Evolutionary conservation across 2,113 vertebrate species (phyloP), one percentile per base, ranked within the genome.

Genomic region (Enhydra lutris): DNA sequence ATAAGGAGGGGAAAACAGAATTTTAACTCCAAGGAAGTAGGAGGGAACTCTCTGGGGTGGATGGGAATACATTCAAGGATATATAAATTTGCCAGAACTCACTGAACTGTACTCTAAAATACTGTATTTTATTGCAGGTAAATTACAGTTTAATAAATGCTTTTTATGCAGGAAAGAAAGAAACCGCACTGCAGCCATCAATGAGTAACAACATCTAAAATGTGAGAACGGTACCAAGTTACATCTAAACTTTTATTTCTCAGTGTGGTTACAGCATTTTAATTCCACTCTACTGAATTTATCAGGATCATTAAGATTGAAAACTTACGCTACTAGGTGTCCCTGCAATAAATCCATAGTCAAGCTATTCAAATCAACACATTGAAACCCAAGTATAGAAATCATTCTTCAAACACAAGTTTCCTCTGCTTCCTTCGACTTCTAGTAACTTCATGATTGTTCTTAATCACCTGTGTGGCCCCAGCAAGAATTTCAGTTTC

Each of bases 281-380:
- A 73, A 94, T 31, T 96, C 86, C 29, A 71, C 74, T 95, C 55
- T 67, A 39, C 29, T 88, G 91, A 63, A 87, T 42, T 83, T 61
- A 95, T 50, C 74, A 67, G 73, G 15, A 95, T 52, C 86, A 94
- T 73, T 91, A 93, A 85, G 42, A 95, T 24, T 81, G 39, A 50
- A 96, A 94, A 76, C 47, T 29, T 63, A 13, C 29, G 59, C 61
- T 93, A 18, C 47, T 79, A 29, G 39, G 82, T 95, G 50, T 76
- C 59, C 73, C 78, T 95, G 91, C 89, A 73, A 94, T 57, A 97
- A 85, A 93, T 55, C n/a, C 20, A 86, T 6, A 81, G 39, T 36
- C 59, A 79, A 89, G 47, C 61, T 87, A 36, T 87, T 96, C 23
- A 86, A 96, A 92, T 47, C 55, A 55, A 12, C 29, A 74, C 80